A percentile compares a stretch with the other conserved stretches of the same genome.
Conservation (phyloP, 92 coral and sea anemone genomes). For the Phenganax stokvisi region DNA sequence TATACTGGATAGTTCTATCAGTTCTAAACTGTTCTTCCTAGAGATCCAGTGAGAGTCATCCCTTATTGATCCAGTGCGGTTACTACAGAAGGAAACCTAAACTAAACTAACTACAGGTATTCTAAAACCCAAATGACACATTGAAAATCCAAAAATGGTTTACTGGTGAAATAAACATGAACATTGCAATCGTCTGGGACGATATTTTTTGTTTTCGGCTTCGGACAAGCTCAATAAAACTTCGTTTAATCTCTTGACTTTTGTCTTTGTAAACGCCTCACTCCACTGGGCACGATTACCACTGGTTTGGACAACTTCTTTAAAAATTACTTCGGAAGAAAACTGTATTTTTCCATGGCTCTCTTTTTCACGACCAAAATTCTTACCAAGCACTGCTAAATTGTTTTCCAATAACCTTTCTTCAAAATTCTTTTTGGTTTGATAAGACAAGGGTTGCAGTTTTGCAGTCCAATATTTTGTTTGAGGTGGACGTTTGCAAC, state of each 20-base stretch:
- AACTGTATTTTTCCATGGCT: not conserved
- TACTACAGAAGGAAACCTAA: too few species aligned
- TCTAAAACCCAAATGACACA: too few species aligned
- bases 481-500: not conserved
- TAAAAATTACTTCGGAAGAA: not conserved
- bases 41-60: too few species aligned
- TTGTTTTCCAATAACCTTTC: not conserved
- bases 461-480: not conserved
- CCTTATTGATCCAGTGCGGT: too few species aligned
- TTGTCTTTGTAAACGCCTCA: slow-evolving; percentile 17
- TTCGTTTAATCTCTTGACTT: slow-evolving; percentile 18
- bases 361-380: not conserved
- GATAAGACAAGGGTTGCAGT: not conserved
- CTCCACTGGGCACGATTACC: not conserved
- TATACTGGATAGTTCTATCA: too few species aligned
- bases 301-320: not conserved
- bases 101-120: too few species aligned
- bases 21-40: too few species aligned
- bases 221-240: slow-evolving; percentile 12
- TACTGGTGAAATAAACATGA: slow-evolving; percentile 5
- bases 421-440: not conserved
- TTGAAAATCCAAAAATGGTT: not conserved
- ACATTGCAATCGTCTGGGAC: slow-evolving; percentile 17
- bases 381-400: not conserved
- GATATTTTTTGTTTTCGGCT: not conserved